These are phyloP conservation scores for Characodon lateralis DNA, from an alignment of 2,797 vertebrate species.

Conservation along the genomic window DNA sequence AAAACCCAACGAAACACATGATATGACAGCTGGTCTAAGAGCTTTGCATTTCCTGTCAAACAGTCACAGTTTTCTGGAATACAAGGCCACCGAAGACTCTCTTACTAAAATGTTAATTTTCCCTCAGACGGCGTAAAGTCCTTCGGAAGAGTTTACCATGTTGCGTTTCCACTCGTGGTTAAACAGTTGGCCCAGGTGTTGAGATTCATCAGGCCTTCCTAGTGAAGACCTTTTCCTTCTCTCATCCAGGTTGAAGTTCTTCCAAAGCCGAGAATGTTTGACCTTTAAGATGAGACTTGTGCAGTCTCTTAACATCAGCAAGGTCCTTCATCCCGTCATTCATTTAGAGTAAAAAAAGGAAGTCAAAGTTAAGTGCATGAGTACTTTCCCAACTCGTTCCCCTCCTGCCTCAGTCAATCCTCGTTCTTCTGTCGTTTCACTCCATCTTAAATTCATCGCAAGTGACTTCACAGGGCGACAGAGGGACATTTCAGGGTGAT, in stretches of 20 bases:
- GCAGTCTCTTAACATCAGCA: slow-evolving; percentile 36
- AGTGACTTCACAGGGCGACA: slow-evolving; percentile 36
- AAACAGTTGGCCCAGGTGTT: slow-evolving; percentile 55
- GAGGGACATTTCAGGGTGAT: slow-evolving; percentile 27
- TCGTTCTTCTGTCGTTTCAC: slow-evolving; percentile 25
- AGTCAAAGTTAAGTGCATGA: slow-evolving; percentile 46
- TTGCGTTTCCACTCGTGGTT: slow-evolving; percentile 42
- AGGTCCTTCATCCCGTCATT: slow-evolving; percentile 52
- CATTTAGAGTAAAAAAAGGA: slow-evolving; percentile 30
- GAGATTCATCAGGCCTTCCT: slow-evolving; percentile 40
- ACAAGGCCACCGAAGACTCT: slow-evolving; percentile 70
- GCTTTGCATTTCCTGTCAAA: slow-evolving; percentile 57
- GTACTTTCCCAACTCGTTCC: slow-evolving; percentile 30
- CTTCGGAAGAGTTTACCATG: slow-evolving; percentile 46
- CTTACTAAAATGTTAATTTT: slow-evolving; percentile 35
- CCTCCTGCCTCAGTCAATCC: slow-evolving; percentile 15
- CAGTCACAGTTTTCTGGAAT: slow-evolving; percentile 50
- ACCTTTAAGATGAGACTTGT: slow-evolving; percentile 21
- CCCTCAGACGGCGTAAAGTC: slow-evolving; percentile 50
- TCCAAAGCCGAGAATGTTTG: slow-evolving; percentile 37
- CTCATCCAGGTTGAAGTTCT: slow-evolving; percentile 31
- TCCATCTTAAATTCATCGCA: slow-evolving; percentile 41
- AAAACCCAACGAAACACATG: slow-evolving; percentile 55
- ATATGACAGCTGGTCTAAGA: slow-evolving; percentile 42
- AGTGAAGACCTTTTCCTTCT: slow-evolving; percentile 15